Conservation (phyloP, 2,113 vertebrate genomes). For the Elanus axillaris region DNA sequence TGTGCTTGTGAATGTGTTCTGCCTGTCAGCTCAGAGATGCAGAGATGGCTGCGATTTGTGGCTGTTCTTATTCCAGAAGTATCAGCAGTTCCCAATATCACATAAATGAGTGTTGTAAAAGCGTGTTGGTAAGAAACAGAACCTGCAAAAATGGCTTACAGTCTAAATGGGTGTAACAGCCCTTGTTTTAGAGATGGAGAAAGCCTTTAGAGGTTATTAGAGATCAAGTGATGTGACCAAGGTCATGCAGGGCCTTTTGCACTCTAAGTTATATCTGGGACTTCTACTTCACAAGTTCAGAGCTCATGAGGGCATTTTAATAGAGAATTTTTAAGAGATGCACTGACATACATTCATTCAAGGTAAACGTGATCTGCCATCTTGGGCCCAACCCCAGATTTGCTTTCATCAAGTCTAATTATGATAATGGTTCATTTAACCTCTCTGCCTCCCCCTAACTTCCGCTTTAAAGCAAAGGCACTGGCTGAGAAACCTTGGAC, state of each 20-base stretch:
- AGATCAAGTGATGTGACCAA: constrained; percentile 39
- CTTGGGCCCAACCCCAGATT: constrained; percentile 56
- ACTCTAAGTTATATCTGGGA: constrained; percentile 23
- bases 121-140: constrained; percentile 3
- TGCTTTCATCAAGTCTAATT: constrained; percentile 60
- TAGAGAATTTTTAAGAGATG: constrained; percentile 13
- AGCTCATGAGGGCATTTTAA: constrained; percentile 20
- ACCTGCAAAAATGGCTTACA: not conserved
- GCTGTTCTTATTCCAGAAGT: not conserved
- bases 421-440: constrained; percentile 65
- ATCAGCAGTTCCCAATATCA: constrained; percentile 19
- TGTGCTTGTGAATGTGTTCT: not conserved
- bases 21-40: constrained; percentile 22
- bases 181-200: constrained; percentile 10
- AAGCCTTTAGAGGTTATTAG: constrained; percentile 12
- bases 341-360: constrained; percentile 44
- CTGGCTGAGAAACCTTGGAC: constrained; percentile 56
- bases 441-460: constrained; percentile 59
- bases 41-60: constrained; percentile 26
- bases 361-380: constrained; percentile 57
- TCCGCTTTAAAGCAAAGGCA: constrained; percentile 8
- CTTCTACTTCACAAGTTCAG: constrained; percentile 1
- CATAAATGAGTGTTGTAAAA: not conserved
- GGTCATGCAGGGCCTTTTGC: constrained; percentile 2
- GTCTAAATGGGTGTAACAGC: not conserved